phyloP scores from a whole-genome alignment of 1,140 invertebrate genomes.

The Eulimnadia texana region DNA sequence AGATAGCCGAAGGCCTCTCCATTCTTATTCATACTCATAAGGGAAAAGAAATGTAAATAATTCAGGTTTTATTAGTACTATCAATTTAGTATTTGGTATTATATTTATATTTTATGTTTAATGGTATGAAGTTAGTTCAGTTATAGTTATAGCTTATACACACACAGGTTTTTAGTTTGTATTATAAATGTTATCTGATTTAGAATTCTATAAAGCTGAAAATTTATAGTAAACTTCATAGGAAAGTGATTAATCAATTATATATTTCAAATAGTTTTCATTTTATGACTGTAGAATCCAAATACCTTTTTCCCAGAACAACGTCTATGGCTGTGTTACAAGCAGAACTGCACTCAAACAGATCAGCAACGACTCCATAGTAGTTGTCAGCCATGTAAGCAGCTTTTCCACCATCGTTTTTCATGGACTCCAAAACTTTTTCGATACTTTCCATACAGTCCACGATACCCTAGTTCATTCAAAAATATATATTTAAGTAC shows the following conservation, averaged over 20 bases:
- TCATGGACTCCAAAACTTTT: not conserved
- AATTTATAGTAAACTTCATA: not conserved
- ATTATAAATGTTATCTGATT: too few relatives aligned
- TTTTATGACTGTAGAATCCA: not conserved
- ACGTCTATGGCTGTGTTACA: slow-evolving; percentile 14
- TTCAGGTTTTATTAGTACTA: too few relatives aligned
- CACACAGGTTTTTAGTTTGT: too few relatives aligned
- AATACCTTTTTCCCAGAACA: slow-evolving; percentile 7
- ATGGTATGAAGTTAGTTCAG: too few relatives aligned
- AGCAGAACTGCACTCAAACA: slow-evolving; percentile 6
- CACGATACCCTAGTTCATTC: not conserved
- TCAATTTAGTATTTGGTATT: too few relatives aligned
- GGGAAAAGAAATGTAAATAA: too few relatives aligned
- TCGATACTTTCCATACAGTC: not conserved
- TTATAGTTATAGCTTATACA: too few relatives aligned
- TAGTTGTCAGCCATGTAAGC: not conserved
- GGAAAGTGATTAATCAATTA: not conserved
- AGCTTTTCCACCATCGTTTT: not conserved
- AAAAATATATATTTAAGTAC: not conserved
- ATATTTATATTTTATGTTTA: too few relatives aligned
- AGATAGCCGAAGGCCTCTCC: too few relatives aligned
- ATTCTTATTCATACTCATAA: too few relatives aligned
- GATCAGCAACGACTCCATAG: not conserved
- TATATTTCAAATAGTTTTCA: not conserved
- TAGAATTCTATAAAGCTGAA: too few relatives aligned